These are phyloP conservation scores for Drosophila paranaensis DNA, from an alignment of 2,888 invertebrate species.

Conservation along the genomic window DNA sequence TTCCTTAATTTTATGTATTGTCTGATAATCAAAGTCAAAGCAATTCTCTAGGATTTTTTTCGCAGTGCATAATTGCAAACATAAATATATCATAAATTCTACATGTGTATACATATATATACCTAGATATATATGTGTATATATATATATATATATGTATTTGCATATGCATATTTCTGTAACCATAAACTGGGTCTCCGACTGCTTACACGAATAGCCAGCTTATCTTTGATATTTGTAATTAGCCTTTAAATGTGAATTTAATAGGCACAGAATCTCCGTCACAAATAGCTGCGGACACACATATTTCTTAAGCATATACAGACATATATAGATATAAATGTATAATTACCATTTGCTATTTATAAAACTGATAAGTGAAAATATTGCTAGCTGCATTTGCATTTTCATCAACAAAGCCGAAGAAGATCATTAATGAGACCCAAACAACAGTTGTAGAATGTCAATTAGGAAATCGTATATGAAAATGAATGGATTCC, in stretches of 20 bases:
- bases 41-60: constrained; percentile 6
- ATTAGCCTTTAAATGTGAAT: constrained; percentile 39
- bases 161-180: constrained; percentile 7
- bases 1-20: too few species aligned
- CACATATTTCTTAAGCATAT: not conserved
- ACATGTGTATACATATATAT: not conserved
- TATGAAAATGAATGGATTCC: constrained; percentile 10
- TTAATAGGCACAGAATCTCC: constrained; percentile 5
- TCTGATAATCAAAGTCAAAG: too few species aligned
- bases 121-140: not conserved
- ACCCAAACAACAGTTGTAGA: not conserved
- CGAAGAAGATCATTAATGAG: not conserved
- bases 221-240: constrained; percentile 39
- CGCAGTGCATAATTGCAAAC: constrained; percentile 26
- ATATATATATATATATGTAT: not conserved
- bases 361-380: constrained; percentile 27
- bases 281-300: not conserved
- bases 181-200: constrained; percentile 25
- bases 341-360: constrained; percentile 2
- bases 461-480: constrained; percentile 8
- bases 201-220: constrained; percentile 11
- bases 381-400: not conserved
- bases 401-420: not conserved
- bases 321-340: not conserved
- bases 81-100: not conserved